Percentiles rank a stretch among this genome's conserved stretches.
phyloP scores from a whole-genome alignment of 2,888 invertebrate genomes.

The Apamea crenata region DNA sequence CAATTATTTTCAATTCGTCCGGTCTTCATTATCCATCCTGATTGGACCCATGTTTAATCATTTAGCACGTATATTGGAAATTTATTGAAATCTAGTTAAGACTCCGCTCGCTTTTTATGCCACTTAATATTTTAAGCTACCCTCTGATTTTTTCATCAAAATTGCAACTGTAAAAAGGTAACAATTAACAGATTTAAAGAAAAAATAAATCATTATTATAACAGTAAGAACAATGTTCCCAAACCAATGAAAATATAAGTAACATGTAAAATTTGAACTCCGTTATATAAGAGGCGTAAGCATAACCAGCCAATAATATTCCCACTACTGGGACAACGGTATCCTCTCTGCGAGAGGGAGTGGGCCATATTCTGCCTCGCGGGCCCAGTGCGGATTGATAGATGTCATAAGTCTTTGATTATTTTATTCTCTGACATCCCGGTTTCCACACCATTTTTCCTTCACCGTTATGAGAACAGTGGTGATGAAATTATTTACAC shows the following conservation, averaged over 20 bases:
- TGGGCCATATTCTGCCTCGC: too few relatives aligned
- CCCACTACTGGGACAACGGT: too few relatives aligned
- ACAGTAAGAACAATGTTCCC: background rate
- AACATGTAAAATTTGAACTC: too few relatives aligned
- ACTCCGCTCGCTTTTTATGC: background rate
- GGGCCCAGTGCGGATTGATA: too few relatives aligned
- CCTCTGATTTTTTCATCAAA: background rate
- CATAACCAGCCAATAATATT: too few relatives aligned
- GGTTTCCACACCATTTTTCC: too few relatives aligned
- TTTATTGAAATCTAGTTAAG: slow-evolving; percentile 30
- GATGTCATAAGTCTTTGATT: too few relatives aligned
- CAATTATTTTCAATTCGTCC: slow-evolving; percentile 51
- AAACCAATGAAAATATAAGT: background rate
- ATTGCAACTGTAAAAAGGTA: background rate
- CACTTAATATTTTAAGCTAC: background rate
- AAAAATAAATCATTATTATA: background rate
- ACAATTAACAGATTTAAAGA: background rate
- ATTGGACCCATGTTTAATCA: slow-evolving; percentile 49
- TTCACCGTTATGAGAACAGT: too few relatives aligned
- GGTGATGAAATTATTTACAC: too few relatives aligned
- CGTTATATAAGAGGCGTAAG: too few relatives aligned
- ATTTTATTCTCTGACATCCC: too few relatives aligned
- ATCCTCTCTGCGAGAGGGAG: too few relatives aligned
- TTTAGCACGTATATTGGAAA: slow-evolving; percentile 41
- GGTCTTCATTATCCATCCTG: slow-evolving; percentile 50